A percentile compares a stretch with the other conserved stretches of the same genome.
Evolutionary conservation across 2,888 invertebrate species (phyloP).

Genomic region (Mesorhabditis spiculigera): DNA sequence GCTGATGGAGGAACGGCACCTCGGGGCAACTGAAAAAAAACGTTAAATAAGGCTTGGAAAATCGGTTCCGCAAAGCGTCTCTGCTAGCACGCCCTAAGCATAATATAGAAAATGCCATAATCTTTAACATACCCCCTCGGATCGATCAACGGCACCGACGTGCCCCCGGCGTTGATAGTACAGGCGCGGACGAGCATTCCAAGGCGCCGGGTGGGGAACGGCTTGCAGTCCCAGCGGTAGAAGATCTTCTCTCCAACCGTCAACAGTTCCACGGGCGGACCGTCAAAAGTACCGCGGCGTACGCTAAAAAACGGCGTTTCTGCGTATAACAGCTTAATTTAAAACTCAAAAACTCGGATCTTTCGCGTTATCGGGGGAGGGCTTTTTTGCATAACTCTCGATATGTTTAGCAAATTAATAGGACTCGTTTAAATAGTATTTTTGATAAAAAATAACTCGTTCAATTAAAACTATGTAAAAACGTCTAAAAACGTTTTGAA

Average conservation of each 20-base stretch:
- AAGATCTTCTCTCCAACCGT: slow-evolving; percentile 39
- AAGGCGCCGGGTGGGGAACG: slow-evolving; percentile 22
- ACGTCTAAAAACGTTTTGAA: too few species aligned
- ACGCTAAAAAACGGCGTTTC: background rate
- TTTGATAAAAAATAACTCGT: too few species aligned
- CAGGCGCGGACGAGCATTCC: slow-evolving; percentile 50
- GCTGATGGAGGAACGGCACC: background rate
- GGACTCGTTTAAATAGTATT: too few species aligned
- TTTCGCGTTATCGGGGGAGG: too few species aligned
- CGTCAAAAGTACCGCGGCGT: slow-evolving; percentile 29
- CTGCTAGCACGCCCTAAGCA: background rate
- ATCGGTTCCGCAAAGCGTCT: too few species aligned
- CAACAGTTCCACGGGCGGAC: slow-evolving; percentile 29
- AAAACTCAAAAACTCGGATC: too few species aligned
- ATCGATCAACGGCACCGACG: slow-evolving; percentile 31
- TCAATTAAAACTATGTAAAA: too few species aligned
- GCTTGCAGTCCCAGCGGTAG: slow-evolving; percentile 50
- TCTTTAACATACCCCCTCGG: slow-evolving; percentile 25
- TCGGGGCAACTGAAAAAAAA: background rate
- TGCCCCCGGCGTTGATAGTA: slow-evolving; percentile 37
- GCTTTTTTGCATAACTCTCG: too few species aligned
- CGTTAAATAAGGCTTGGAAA: too few species aligned
- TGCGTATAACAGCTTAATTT: too few species aligned
- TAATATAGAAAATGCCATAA: background rate
- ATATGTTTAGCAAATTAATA: too few species aligned